Evolutionary conservation across 2,113 vertebrate genomes (phyloP).

Genomic region (Hippocampus comes): DNA sequence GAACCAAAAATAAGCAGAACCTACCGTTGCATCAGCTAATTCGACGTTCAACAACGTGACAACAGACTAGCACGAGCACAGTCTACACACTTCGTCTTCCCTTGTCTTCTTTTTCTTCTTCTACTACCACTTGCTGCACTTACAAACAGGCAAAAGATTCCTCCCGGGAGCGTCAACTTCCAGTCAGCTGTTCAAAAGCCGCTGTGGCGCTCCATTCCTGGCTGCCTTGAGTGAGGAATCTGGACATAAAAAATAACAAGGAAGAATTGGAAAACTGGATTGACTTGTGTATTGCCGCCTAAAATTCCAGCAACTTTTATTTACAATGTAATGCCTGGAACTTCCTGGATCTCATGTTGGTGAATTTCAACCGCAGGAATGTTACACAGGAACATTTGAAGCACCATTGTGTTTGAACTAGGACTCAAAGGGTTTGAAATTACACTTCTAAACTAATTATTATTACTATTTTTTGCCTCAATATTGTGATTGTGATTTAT

Average conservation of each 20-base stretch:
- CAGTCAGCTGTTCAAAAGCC: slow-evolving; percentile 60
- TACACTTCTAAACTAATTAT: too few relatives aligned
- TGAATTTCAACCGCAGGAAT: too few relatives aligned
- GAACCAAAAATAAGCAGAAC: slow-evolving; percentile 54
- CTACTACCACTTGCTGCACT: slow-evolving; percentile 23
- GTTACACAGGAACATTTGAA: too few relatives aligned
- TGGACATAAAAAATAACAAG: slow-evolving; percentile 43
- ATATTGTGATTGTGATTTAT: too few relatives aligned
- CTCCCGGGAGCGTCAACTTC: slow-evolving; percentile 38
- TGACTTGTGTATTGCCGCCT: not conserved
- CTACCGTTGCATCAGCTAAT: slow-evolving; percentile 60
- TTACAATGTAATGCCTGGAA: not conserved
- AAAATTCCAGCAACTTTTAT: not conserved
- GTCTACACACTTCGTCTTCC: slow-evolving; percentile 56
- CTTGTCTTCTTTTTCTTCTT: slow-evolving; percentile 30
- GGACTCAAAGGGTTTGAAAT: too few relatives aligned
- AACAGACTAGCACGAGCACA: slow-evolving; percentile 66
- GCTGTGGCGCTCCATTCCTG: slow-evolving; percentile 81
- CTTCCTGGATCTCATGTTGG: too few relatives aligned
- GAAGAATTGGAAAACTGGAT: slow-evolving; percentile 21
- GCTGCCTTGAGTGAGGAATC: slow-evolving; percentile 79
- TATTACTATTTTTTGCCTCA: too few relatives aligned
- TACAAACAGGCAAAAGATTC: slow-evolving; percentile 36
- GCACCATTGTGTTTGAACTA: too few relatives aligned
- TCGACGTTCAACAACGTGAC: slow-evolving; percentile 58